Evolutionary conservation across 2,113 vertebrate genomes (phyloP).

Genomic region (Oryzias melastigma): DNA sequence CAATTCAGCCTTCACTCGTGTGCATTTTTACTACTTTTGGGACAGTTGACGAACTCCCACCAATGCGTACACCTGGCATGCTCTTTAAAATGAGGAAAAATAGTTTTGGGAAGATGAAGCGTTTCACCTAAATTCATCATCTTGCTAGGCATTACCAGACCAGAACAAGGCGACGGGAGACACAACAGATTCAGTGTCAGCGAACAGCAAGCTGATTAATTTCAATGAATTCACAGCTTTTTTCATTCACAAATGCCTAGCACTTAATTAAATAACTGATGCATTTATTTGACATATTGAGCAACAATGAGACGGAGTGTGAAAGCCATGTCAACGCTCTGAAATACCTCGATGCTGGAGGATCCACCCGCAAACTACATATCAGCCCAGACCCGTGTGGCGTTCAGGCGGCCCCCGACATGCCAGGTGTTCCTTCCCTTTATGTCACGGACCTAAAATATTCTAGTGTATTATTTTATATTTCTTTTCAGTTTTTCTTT

Average conservation of each 20-base stretch:
- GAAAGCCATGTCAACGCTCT: conserved; percentile 44
- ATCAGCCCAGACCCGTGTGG: conserved; percentile 58
- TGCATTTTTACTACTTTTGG: conserved; percentile 18
- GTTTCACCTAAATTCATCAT: conserved; percentile 25
- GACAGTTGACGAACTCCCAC: conserved; percentile 20
- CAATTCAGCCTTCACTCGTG: conserved; percentile 11
- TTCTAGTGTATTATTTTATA: conserved; percentile 37
- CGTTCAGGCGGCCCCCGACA: conserved; percentile 45
- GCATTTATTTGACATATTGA: conserved; percentile 42
- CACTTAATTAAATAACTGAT: conserved; percentile 66
- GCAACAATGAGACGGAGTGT: conserved; percentile 36
- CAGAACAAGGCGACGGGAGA: too few relatives aligned
- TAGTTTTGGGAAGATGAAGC: conserved; percentile 38
- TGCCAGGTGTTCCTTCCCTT: conserved; percentile 44
- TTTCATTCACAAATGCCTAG: conserved; percentile 42
- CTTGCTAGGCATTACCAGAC: conserved; percentile 11
- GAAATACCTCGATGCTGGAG: conserved; percentile 75
- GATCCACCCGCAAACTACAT: conserved; percentile 56
- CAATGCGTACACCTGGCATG: conserved; percentile 12
- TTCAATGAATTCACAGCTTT: conserved; percentile 44
- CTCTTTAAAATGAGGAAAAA: conserved; percentile 11
- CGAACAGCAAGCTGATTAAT: background rate
- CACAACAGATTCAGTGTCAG: too few relatives aligned
- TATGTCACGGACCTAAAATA: conserved; percentile 39
- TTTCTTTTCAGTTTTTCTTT: conserved; percentile 27